Evolutionary conservation across 2,888 invertebrate genomes (phyloP).

Genomic region (Brachyptera risi): DNA sequence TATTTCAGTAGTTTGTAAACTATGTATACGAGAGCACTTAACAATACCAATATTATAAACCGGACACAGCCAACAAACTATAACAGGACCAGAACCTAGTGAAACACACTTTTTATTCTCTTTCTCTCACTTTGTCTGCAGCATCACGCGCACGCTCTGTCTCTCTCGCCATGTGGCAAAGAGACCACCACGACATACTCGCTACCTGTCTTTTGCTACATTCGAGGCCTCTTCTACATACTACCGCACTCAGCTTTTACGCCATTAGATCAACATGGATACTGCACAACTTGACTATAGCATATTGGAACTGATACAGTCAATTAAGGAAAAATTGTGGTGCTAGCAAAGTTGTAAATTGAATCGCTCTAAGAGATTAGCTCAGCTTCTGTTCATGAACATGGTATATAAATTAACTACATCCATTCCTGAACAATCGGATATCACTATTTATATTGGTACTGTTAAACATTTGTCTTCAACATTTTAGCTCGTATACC

Average conservation of each 20-base stretch:
- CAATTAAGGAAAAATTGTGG: slow-evolving; percentile 27
- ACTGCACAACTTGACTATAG: not conserved
- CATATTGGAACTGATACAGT: slow-evolving; percentile 21
- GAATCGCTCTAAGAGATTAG: slow-evolving; percentile 27
- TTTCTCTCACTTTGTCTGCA: too few relatives aligned
- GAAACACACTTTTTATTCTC: too few relatives aligned
- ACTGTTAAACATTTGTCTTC: slow-evolving; percentile 17
- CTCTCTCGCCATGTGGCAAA: too few relatives aligned
- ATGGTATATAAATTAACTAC: slow-evolving; percentile 2
- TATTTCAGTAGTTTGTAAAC: too few relatives aligned
- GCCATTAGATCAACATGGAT: slow-evolving; percentile 6
- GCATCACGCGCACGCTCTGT: too few relatives aligned
- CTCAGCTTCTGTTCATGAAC: slow-evolving; percentile 9
- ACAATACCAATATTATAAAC: too few relatives aligned
- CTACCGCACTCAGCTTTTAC: not conserved
- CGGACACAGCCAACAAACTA: too few relatives aligned
- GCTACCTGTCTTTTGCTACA: slow-evolving; percentile 14
- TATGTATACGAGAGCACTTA: too few relatives aligned
- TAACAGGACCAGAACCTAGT: too few relatives aligned
- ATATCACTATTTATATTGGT: slow-evolving; percentile 16
- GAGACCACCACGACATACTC: not conserved
- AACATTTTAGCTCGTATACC: not conserved
- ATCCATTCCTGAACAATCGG: slow-evolving; percentile 12
- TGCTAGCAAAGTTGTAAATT: slow-evolving; percentile 25
- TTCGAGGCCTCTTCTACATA: too few relatives aligned